Base-by-base conservation (phyloP, 2,888 invertebrate genomes). In the Dysmachus trigonus region DNA sequence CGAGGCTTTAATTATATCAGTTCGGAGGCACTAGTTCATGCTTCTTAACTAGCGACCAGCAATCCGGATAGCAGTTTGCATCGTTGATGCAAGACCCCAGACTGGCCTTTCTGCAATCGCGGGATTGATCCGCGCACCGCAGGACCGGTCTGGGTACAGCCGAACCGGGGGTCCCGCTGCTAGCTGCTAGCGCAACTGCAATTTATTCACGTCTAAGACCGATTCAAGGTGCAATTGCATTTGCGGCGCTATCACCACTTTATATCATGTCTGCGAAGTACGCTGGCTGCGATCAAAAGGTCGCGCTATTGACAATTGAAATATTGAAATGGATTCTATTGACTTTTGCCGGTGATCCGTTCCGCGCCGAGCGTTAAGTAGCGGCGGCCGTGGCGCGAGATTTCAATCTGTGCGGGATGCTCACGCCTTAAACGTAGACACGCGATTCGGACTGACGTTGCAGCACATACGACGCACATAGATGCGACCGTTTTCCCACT, bases 1-100 rank as follows among this genome's bases (percentile, higher is more conserved):
- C 81, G 81, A 33, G 81, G 51, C 81, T 81, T 81, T 81, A 81
- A 81, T 81, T 81, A 81, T 81, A 53, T 81, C 47, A 47, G 81
- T 51, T 53, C 31, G 81, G 81, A 53, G 81, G 81, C 81, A 81
- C 51, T 81, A 33, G 81, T 81, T 53, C 81, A 77, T 77, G 77
- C 41, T 38, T 81, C 51, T 81, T 33, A 53, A 81, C 81, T 30
- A 51, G 31, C 81, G 33, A 77, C 27, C 77, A 27, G 47, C 62
- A 22, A 33, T 81, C 30, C 81, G 51, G 6, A 31, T 53, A 33
- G 53, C 30, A 1, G 53, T 8, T 41, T 27, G 81, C 31, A n/a
- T 51, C 53, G 38, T n/a, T 81, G 51, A 33, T 33, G 53, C 51
- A 81, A 81, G 51, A 81, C 53, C 31, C 27, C 53, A 31, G 30